Percentiles rank a stretch among this genome's conserved stretches.
Evolutionary conservation across 1,140 invertebrate species (phyloP).

Genomic region (Ctenoplectra terminalis): DNA sequence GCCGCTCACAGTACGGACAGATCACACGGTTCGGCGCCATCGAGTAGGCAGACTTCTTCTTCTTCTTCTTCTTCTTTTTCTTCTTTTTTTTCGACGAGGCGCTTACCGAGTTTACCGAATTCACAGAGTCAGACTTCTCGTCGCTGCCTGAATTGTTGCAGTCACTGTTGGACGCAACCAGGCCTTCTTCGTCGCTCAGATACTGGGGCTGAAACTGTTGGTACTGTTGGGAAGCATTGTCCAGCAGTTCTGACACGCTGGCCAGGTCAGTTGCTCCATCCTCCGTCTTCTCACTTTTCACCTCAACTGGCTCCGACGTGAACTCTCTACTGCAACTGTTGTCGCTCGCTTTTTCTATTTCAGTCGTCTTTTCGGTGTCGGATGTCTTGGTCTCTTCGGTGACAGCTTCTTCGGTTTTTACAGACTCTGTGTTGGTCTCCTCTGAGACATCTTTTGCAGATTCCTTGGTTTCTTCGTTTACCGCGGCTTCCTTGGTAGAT

Average conservation of each 20-base stretch:
- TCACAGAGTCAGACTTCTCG: conserved; percentile 85
- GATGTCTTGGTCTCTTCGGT: neutral
- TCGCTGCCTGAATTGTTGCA: conserved; percentile 92
- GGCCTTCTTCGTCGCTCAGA: conserved; percentile 88
- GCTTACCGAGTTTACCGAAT: conserved; percentile 73
- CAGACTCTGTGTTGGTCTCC: conserved; percentile 53
- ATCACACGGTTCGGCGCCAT: conserved; percentile 95
- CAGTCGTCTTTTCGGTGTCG: neutral
- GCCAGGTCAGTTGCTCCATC: conserved; percentile 86
- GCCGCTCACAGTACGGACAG: conserved; percentile 95
- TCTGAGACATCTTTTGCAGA: conserved; percentile 44
- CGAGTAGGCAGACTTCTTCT: conserved; percentile 97
- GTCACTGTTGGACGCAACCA: conserved; percentile 89
- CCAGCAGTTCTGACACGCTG: conserved; percentile 89
- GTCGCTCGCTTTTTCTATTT: neutral
- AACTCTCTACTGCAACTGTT: conserved; percentile 6
- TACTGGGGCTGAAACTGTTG: conserved; percentile 86
- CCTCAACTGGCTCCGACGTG: conserved; percentile 52
- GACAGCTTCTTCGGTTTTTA: neutral
- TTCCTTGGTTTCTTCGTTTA: conserved; percentile 35
- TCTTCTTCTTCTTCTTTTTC: conserved; percentile 81
- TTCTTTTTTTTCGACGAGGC: conserved; percentile 71
- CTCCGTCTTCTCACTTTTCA: conserved; percentile 67
- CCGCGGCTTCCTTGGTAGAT: neutral
- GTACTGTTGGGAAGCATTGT: conserved; percentile 90